Evolutionary conservation across 1,140 invertebrate genomes (phyloP), one percentile per base, ranked within the genome.

Genomic region (Penaeus chinensis): DNA sequence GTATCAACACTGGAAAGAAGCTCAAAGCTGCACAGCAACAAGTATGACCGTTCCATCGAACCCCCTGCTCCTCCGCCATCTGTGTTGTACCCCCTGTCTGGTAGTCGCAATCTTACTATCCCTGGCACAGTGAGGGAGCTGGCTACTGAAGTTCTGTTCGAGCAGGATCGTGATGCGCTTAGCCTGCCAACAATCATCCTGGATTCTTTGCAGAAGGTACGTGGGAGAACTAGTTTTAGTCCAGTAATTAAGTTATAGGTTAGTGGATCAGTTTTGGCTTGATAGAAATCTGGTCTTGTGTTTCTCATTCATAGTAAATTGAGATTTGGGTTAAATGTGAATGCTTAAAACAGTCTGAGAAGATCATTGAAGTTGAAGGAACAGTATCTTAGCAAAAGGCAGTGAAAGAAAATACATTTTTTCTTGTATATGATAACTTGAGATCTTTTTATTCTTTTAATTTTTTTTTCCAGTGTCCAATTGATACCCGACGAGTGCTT

Each of bases 131-230:
- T 95, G 0, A 94, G 97, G 78, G 97, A 98, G 93, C 94, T 94
- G 76, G 95, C 95, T 20, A 95, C 94, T 91, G 97, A 98, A 93
- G 92, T 96, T 61, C 92, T 98, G 87, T 98, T 98, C 94, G 95
- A 97, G 92, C 93, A 95, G 89, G 96, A 97, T 92, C 95, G 95
- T 90, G 97, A 98, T 91, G 95, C 96, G 91, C 93, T 95, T n/a
- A 96, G 96, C 80, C 91, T 98, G 82, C 94, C 96, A 16, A 96
- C 96, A n/a, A 95, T 98, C 92, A 95, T 98, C 90, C 91, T 98
- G 18, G 95, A 97, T 92, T 93, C 96, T 47, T 94, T 98, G 80
- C 80, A 95, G 11, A 94, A 95, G 93, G 96, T 96, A 92, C 91
- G 91, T 90, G 5, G 54, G 54, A 54, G 5, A 42, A 42, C 37